Percentiles rank a stretch among this genome's conserved stretches.
Conservation (phyloP, 2,113 vertebrate species). For the Stegostoma tigrinum region DNA sequence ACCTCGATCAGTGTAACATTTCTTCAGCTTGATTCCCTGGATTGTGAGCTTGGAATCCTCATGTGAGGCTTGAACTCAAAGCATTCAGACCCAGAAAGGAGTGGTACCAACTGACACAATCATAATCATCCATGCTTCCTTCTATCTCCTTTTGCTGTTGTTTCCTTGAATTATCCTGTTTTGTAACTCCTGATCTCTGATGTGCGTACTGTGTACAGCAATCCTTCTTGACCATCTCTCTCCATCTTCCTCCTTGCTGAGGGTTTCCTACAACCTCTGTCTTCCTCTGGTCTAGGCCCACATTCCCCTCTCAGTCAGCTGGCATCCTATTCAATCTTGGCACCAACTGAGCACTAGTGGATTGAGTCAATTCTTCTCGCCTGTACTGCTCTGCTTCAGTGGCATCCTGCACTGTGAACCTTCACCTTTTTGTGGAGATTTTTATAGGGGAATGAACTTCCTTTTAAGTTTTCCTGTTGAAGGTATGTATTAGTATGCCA, state of each 20-base stretch:
- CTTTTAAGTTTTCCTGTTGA: background rate
- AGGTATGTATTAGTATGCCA: background rate
- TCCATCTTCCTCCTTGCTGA: background rate
- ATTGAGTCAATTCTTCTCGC: background rate
- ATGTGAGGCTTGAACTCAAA: too few species aligned
- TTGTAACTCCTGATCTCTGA: background rate
- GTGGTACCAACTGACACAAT: background rate
- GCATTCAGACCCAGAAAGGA: too few species aligned
- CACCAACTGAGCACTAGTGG: background rate
- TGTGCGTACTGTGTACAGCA: background rate
- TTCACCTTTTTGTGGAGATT: background rate
- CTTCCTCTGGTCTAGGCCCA: background rate
- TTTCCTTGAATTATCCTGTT: background rate
- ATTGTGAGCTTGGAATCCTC: too few species aligned
- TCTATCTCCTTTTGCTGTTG: background rate
- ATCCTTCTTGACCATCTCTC: background rate
- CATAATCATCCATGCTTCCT: background rate
- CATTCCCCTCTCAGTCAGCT: background rate
- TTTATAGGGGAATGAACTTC: background rate
- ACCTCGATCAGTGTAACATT: too few species aligned
- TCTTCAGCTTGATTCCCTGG: too few species aligned
- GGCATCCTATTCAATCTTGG: background rate
- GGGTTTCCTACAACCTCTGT: background rate
- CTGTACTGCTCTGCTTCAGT: background rate
- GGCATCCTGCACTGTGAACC: background rate